Evolutionary conservation across 1,140 invertebrate species (phyloP), one percentile per base, ranked within the genome.

Genomic region (Lucilia sericata): DNA sequence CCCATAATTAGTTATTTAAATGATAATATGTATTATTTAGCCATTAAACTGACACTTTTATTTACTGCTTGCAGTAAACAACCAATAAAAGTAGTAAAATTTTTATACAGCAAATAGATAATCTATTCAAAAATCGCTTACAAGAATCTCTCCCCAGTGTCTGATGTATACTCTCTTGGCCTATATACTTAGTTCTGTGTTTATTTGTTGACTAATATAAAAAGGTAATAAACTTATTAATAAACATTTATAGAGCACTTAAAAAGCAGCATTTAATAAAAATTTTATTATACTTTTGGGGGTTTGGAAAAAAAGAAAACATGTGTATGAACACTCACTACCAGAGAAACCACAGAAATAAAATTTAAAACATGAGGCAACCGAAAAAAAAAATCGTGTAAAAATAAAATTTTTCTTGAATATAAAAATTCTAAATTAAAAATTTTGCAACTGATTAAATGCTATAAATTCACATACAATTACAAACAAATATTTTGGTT

Each of bases 121-220:
- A 60, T n/a, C 14, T 60, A 3, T 60, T 17, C 5, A 7, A 42
- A 60, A 60, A 60, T 60, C 55, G n/a, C 55, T 60, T 60, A 7
- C 14, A 60, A 17, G 13, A 60, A n/a, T 60, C 17, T 60, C n/a
- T 14, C 14, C 13, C 55, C 5, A 17, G 17, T 17, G 4, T 17
- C 13, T 14, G 7, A 17, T 60, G 2, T 60, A 2, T 7, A n/a
- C 55, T 7, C 14, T 60, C 55, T 60, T 5, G 13, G 13, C 14
- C 51, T 12, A 12, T 55, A 14, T 55, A 12, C 17, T 55, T 10
- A 55, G 17, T 55, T 12, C 10, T 7, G 55, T n/a, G 14, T 60
- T 60, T 60, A n/a, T 60, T 60, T 60, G n/a, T 60, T 60, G 55
- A n/a, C 55, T 60, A 60, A 60, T 60, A 60, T n/a, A n/a, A 60